Percentiles rank a stretch among this genome's conserved stretches.
Conservation (phyloP, 2,797 vertebrate genomes). For the Gallinago nigripennis region DNA sequence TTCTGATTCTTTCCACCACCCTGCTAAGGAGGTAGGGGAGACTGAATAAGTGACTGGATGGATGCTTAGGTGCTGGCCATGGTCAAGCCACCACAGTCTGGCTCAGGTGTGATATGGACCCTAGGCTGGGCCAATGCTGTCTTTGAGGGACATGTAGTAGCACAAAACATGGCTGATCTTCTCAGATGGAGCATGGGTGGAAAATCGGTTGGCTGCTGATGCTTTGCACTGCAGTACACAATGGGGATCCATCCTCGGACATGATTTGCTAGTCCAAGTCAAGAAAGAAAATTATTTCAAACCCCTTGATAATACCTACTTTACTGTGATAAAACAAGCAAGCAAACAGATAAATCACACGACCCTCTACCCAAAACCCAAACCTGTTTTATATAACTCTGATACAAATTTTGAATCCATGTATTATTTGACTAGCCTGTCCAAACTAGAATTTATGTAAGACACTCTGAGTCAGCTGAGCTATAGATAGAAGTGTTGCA, state of each 20-base stretch:
- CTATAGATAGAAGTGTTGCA: neutral
- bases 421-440: neutral
- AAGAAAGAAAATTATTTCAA: neutral
- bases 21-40: neutral
- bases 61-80: neutral
- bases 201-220: neutral
- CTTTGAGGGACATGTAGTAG: neutral
- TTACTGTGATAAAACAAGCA: neutral
- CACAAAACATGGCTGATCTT: neutral
- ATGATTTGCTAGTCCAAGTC: neutral
- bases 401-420: neutral
- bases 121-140: neutral
- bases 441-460: neutral
- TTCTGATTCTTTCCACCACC: neutral
- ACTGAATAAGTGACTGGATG: neutral
- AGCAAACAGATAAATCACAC: neutral
- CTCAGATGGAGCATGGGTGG: neutral
- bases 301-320: neutral
- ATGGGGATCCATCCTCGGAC: neutral
- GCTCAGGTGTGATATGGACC: neutral
- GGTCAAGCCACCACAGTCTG: neutral
- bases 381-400: neutral
- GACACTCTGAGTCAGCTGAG: neutral
- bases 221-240: neutral
- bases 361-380: rapidly evolving